Evolutionary conservation across 2,888 invertebrate species (phyloP), one percentile per base, ranked within the genome.

Genomic region (Brachyptera putata): DNA sequence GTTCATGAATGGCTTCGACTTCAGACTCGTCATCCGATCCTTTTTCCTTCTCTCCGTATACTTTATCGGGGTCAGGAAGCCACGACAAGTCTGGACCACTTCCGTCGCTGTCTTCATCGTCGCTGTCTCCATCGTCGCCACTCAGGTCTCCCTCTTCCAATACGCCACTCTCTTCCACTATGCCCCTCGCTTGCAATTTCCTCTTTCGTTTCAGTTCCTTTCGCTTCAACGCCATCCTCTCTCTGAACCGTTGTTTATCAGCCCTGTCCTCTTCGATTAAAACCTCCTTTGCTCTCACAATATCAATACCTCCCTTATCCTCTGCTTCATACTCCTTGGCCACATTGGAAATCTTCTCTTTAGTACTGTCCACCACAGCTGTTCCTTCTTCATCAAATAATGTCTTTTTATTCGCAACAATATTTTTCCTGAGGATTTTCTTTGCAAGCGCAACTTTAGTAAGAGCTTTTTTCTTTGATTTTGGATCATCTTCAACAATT

Each of bases 391-490:
- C 95, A 69, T 91, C 86, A 72, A 95, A 98, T 46, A 83, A 79
- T 0, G 87, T 84, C 73, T 87, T 92, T 58, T 86, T 89, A 73
- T 96, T 97, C 0, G 89, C 79, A 70, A 85, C 80, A 50, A 95
- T 84, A 66, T 92, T 91, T 73, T 94, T 95, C 71, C 89, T 90
- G 5, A 93, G 73, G 56, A 94, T 79, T 75, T 92, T 92, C 72
- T 95, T 96, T 1, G 89, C 96, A 18, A 90, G 70, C 3, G 91
- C 86, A n/a, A 87, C 89, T 77, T 93, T 95, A 16, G 95, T 93
- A 1, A 87, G 67, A 13, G 82, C 79, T 76, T 83, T 83, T 65
- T 79, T 78, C 50, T 76, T 75, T 70, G 84, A 82, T 7, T 57
- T 18, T 25, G 30, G 7, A 4, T n/a, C 16, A 61, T 66, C 70